Percentiles rank a stretch among this genome's conserved stretches.
Conservation (phyloP, 2,797 vertebrate species). For the Astyanax mexicanus region DNA sequence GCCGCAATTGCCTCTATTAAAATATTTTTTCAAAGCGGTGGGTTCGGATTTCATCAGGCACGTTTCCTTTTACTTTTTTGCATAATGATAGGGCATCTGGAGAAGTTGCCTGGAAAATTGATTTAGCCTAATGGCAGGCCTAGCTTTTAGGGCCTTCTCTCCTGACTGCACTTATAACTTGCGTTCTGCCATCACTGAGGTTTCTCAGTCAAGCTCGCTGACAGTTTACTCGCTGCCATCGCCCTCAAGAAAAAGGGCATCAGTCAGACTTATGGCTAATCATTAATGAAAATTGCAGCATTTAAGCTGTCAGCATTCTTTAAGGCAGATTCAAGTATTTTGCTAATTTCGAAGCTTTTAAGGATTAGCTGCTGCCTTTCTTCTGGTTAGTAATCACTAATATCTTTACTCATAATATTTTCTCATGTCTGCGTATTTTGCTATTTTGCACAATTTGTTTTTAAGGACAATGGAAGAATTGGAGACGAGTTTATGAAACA, state of each 20-base stretch:
- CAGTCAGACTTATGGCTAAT: background rate
- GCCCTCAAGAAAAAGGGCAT: conserved; percentile 7
- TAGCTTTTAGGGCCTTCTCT: conserved; percentile 15
- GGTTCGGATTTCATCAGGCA: conserved; percentile 54
- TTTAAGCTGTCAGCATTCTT: conserved; percentile 24
- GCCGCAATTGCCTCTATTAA: conserved; percentile 44
- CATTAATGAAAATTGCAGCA: conserved; percentile 15
- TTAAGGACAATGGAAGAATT: conserved; percentile 85
- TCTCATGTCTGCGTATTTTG: conserved; percentile 43
- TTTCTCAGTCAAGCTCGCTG: conserved; percentile 4
- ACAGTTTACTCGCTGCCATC: conserved; percentile 16
- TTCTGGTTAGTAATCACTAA: conserved; percentile 16
- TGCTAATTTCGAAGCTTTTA: background rate
- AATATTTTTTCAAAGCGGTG: conserved; percentile 48
- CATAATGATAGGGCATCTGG: conserved; percentile 52
- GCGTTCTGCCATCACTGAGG: conserved; percentile 27
- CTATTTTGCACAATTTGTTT: conserved; percentile 27
- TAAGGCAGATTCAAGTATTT: background rate
- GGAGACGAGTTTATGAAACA: conserved; percentile 91
- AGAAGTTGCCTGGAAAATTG: conserved; percentile 61
- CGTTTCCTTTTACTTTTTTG: conserved; percentile 37
- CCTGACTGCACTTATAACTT: background rate
- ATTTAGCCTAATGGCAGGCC: conserved; percentile 37
- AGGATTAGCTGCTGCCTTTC: background rate
- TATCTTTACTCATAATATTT: background rate